Base-by-base conservation (phyloP, 1,140 invertebrate genomes). In the Zaprionus gabonicus region DNA sequence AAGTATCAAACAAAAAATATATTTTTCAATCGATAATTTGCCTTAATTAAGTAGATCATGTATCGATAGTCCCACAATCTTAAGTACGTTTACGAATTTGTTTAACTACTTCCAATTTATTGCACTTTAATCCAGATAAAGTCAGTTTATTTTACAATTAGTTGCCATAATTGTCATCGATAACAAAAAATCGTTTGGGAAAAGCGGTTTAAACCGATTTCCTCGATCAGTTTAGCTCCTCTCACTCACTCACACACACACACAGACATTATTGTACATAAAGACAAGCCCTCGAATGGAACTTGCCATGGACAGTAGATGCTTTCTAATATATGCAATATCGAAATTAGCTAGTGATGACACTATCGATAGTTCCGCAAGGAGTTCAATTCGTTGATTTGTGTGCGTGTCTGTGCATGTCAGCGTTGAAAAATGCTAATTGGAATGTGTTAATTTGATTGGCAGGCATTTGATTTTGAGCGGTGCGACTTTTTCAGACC, bases 391-490 rank as follows among this genome's bases (percentile, higher is more conserved):
- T 27, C 28, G 28, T 63, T 4, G 49, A 17, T 57, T 44, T 56
- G 17, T 51, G 13, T 46, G 58, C 34, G 31, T 38, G 41, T 71
- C 5, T 75, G 20, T 44, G 34, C 64, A 53, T 65, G 55, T 77
- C 79, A 62, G 51, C 34, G 67, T 59, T 56, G 64, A 67, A 87
- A 88, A 88, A 87, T 87, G 85, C 71, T 88, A 90, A 87, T 90
- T 81, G 71, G 83, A 81, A 88, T 87, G 84, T 87, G 85, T 87
- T 87, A 87, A 87, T 87, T 87, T 87, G 85, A 84, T 87, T 87
- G 84, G 84, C 84, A 87, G 84, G 65, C 70, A 69, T 66, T 68
- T 73, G 69, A 79, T 51, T 76, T 76, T 76, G 34, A 70, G 65
- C 49, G 5, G 23, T 57, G 53, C 28, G 38, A 64, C 67, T 70